These are phyloP conservation scores for Zaprionus tsacasi DNA, from an alignment of 1,140 invertebrate species.

Conservation along the genomic window DNA sequence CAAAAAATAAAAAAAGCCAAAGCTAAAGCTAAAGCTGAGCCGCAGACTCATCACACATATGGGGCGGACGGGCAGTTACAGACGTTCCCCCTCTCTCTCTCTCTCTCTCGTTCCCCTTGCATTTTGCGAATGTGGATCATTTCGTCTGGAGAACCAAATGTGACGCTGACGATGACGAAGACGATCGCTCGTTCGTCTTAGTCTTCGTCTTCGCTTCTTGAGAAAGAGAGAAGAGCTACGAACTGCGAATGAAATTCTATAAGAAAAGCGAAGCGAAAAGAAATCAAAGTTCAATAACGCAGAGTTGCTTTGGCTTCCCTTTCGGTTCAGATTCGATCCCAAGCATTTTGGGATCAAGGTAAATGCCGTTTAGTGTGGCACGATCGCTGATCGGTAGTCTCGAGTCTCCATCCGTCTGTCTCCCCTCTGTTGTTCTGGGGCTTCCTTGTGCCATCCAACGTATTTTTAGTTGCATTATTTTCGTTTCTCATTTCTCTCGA, in stretches of 20 bases:
- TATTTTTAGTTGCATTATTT: slow-evolving; percentile 27
- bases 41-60: slow-evolving; percentile 67
- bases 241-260: slow-evolving; percentile 73
- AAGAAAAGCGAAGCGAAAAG: slow-evolving; percentile 54
- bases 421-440: slow-evolving; percentile 55
- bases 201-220: slow-evolving; percentile 44
- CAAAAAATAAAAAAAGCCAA: slow-evolving; percentile 13
- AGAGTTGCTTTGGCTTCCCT: slow-evolving; percentile 67
- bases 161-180: slow-evolving; percentile 44
- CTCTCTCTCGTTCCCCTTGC: neutral
- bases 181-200: neutral
- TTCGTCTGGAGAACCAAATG: slow-evolving; percentile 57
- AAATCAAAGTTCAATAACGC: slow-evolving; percentile 79
- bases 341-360: slow-evolving; percentile 67
- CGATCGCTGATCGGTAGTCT: slow-evolving; percentile 73
- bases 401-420: slow-evolving; percentile 23
- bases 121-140: slow-evolving; percentile 58
- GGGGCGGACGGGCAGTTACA: slow-evolving; percentile 28
- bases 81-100: neutral
- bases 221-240: slow-evolving; percentile 61
- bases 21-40: slow-evolving; percentile 16
- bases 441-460: slow-evolving; percentile 52
- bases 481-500: slow-evolving; percentile 19
- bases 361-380: slow-evolving; percentile 81
- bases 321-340: slow-evolving; percentile 21